Evolutionary conservation across 2,888 invertebrate genomes (phyloP).

Genomic region (Pandemis corylana): DNA sequence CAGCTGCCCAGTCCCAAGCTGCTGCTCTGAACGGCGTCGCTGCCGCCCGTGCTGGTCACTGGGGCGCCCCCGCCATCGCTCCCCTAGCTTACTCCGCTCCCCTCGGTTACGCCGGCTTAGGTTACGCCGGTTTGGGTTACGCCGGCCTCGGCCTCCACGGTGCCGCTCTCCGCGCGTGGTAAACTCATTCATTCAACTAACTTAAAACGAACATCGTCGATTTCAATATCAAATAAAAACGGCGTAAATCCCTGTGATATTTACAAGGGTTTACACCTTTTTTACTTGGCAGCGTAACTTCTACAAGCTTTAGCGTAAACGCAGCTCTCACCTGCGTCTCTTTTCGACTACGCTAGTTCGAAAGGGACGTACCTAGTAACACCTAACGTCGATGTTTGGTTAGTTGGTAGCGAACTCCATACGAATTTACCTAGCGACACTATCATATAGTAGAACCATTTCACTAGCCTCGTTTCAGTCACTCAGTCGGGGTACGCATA

Average conservation of each 20-base stretch:
- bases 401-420: neutral
- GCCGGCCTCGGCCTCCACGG: constrained; percentile 46
- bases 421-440: constrained; percentile 6
- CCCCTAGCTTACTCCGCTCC: constrained; percentile 46
- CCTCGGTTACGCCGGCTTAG: constrained; percentile 45
- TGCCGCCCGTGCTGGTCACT: constrained; percentile 56
- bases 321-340: neutral
- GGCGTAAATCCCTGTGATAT: neutral
- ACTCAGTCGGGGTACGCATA: too few relatives aligned
- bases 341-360: neutral
- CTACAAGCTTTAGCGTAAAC: neutral
- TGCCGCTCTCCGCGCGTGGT: constrained; percentile 65
- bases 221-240: constrained; percentile 2
- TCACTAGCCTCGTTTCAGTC: neutral
- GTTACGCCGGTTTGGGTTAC: constrained; percentile 48
- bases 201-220: constrained; percentile 1
- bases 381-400: neutral
- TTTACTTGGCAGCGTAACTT: neutral
- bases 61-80: constrained; percentile 45
- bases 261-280: constrained; percentile 13
- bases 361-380: neutral
- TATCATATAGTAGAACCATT: constrained; percentile 1
- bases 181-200: constrained; percentile 49
- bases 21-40: constrained; percentile 70
- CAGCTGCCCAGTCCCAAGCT: constrained; percentile 77